Conservation (phyloP, 1,140 invertebrate genomes). For the Atta cephalotes region DNA sequence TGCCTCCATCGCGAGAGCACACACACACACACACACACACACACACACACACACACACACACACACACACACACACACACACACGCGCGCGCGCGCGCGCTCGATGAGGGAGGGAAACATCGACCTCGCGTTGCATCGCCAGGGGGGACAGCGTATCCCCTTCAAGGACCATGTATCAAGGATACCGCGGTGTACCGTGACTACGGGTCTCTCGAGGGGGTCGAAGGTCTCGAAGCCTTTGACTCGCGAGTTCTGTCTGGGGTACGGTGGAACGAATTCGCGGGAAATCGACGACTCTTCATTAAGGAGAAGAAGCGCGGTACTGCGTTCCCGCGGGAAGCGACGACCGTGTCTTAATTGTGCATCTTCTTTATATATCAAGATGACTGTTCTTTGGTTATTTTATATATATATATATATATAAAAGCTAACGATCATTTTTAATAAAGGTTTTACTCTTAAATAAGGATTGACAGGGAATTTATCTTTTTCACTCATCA, state of each 20-base stretch:
- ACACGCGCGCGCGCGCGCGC: too few species aligned
- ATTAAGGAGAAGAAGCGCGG: constrained; percentile 25
- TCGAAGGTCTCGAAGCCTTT: constrained; percentile 60
- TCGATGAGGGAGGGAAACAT: constrained; percentile 53
- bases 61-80: neutral
- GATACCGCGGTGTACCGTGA: constrained; percentile 46
- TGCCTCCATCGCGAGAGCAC: constrained; percentile 51
- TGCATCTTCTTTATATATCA: neutral
- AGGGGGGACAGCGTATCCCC: constrained; percentile 57
- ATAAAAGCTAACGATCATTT: neutral
- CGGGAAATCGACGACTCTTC: constrained; percentile 62
- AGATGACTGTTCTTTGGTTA: neutral
- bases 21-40: neutral
- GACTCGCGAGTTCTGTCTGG: constrained; percentile 52
- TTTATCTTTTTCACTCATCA: too few species aligned
- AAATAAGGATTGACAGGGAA: neutral
- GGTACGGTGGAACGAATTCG: constrained; percentile 56
- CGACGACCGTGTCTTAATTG: constrained; percentile 8
- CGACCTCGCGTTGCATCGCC: constrained; percentile 52
- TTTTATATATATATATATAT: neutral
- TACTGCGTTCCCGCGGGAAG: neutral
- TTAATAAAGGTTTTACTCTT: neutral
- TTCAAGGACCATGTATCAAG: constrained; percentile 62
- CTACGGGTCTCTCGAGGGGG: constrained; percentile 41
- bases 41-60: too few species aligned